Percentiles rank a stretch among this genome's conserved stretches.
Evolutionary conservation across 1,140 invertebrate genomes (phyloP).

Genomic region (Drosophila pachea): DNA sequence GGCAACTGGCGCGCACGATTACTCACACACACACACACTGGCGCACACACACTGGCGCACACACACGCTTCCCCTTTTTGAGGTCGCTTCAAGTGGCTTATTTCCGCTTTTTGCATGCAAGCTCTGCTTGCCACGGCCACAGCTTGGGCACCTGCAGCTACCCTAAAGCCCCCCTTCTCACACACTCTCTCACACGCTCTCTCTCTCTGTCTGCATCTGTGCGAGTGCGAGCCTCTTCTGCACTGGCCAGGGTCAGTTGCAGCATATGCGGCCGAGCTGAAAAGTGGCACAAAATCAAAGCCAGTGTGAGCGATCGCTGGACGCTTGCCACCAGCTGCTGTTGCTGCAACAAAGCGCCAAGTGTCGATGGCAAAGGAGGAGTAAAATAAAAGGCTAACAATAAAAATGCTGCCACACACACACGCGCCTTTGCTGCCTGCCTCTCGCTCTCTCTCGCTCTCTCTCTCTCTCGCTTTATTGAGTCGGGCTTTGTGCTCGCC

Average conservation of each 20-base stretch:
- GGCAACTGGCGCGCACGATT: slow-evolving; percentile 71
- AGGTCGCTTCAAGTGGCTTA: slow-evolving; percentile 74
- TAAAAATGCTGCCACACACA: slow-evolving; percentile 28
- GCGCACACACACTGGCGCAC: slow-evolving; percentile 7
- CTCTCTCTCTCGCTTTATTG: slow-evolving; percentile 31
- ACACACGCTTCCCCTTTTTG: slow-evolving; percentile 34
- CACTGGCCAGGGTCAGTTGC: slow-evolving; percentile 51
- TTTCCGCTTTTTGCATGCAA: slow-evolving; percentile 70
- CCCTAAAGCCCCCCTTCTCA: background rate
- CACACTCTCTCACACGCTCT: background rate
- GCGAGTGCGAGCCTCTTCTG: too few relatives aligned
- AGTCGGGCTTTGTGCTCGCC: slow-evolving; percentile 49
- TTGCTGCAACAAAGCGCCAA: slow-evolving; percentile 69
- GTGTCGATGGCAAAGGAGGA: slow-evolving; percentile 57
- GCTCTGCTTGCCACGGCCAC: too few relatives aligned
- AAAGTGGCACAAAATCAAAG: slow-evolving; percentile 65
- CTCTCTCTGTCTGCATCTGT: too few relatives aligned
- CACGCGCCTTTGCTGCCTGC: background rate
- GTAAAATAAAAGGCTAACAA: slow-evolving; percentile 40
- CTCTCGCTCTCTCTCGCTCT: slow-evolving; percentile 5
- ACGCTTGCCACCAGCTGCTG: slow-evolving; percentile 20
- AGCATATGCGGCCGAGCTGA: slow-evolving; percentile 42
- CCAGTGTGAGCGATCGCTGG: slow-evolving; percentile 56
- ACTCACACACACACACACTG: slow-evolving; percentile 21
- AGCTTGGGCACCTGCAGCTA: too few relatives aligned